These are phyloP conservation scores for Accipiter badius DNA, from an alignment of 2,797 vertebrate genomes.

Conservation along the genomic window DNA sequence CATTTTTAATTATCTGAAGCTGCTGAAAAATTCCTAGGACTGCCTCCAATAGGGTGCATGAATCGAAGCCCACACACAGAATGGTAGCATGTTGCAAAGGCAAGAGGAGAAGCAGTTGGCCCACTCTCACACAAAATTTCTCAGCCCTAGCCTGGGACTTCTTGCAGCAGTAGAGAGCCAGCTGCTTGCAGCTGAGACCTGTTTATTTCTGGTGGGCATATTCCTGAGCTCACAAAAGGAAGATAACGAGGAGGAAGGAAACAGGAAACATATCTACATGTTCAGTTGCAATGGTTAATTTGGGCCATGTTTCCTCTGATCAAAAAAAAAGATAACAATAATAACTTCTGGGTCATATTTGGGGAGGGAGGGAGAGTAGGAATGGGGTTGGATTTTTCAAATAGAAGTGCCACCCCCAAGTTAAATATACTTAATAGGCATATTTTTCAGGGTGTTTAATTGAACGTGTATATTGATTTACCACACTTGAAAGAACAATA, in stretches of 20 bases:
- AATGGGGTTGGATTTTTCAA: neutral
- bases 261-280: neutral
- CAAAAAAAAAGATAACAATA: neutral
- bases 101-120: conserved; percentile 4
- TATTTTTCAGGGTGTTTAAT: conserved; percentile 16
- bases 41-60: conserved; percentile 16
- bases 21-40: conserved; percentile 52
- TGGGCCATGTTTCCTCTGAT: neutral
- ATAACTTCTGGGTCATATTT: neutral
- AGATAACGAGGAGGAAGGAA: conserved; percentile 30
- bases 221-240: neutral
- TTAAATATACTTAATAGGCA: neutral
- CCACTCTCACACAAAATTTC: neutral
- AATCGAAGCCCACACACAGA: conserved; percentile 55
- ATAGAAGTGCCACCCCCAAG: neutral
- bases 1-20: conserved; percentile 56
- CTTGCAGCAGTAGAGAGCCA: neutral
- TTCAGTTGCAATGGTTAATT: conserved; percentile 15
- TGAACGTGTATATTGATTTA: neutral
- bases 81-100: neutral
- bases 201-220: conserved; percentile 21
- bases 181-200: conserved; percentile 23
- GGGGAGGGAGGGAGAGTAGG: neutral
- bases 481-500: neutral
- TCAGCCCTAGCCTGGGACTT: neutral